phyloP scores from a whole-genome alignment of 35 echinoderm and acorn worm species.

The Diadema setosum region DNA sequence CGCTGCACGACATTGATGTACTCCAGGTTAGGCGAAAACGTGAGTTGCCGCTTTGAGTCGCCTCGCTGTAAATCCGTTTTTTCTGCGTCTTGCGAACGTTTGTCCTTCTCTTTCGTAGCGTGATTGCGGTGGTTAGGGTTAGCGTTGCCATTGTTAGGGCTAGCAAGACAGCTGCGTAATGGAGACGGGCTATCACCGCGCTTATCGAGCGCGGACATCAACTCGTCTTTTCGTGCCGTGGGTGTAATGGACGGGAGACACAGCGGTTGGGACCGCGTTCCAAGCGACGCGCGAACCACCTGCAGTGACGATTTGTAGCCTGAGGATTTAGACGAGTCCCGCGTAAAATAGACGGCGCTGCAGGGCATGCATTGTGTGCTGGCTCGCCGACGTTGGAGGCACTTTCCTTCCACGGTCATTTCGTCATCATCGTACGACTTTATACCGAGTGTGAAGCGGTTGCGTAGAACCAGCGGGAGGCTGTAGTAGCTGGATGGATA shows the following conservation, averaged over 20 bases:
- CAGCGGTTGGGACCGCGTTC: background rate
- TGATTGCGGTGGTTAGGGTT: no score
- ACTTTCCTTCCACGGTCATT: background rate
- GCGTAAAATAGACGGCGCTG: background rate
- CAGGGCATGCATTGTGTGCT: background rate
- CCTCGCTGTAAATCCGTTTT: background rate
- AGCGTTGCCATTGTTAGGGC: no score
- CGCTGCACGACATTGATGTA: slow-evolving; percentile 1
- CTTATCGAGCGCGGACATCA: background rate
- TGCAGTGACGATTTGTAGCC: slow-evolving; percentile 15
- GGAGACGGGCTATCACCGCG: background rate
- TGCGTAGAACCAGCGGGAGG: background rate
- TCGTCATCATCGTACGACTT: background rate
- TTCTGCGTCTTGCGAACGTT: background rate
- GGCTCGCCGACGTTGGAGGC: background rate
- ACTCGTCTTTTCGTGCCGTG: background rate
- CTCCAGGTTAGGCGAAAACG: background rate
- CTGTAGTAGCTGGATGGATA: slow-evolving; percentile 7
- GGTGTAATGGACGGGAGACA: background rate
- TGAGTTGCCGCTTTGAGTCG: background rate
- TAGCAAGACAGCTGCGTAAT: background rate
- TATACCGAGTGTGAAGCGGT: background rate
- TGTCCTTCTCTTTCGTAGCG: background rate
- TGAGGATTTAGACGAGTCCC: background rate
- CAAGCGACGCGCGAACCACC: background rate